phyloP scores from a whole-genome alignment of 2,888 invertebrate species.

The Xylota sylvarum region DNA sequence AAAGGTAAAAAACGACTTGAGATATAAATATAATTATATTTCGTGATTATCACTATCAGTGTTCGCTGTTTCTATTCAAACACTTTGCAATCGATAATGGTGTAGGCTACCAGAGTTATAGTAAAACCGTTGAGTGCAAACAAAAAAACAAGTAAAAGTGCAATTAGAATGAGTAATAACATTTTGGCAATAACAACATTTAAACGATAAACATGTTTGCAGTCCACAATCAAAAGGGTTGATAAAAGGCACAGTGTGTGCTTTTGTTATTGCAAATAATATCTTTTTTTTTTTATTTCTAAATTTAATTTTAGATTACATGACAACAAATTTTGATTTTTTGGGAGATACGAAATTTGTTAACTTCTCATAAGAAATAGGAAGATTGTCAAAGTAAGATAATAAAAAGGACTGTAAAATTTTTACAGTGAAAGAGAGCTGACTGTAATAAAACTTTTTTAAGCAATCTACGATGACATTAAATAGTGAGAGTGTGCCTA shows the following conservation, averaged over 20 bases:
- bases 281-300: background rate
- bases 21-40: background rate
- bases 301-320: background rate
- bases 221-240: background rate
- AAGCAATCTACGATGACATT: no score
- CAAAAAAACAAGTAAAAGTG: background rate
- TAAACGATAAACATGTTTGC: background rate
- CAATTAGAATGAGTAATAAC: background rate
- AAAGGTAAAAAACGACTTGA: background rate
- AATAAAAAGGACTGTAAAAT: background rate
- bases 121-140: background rate
- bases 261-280: background rate
- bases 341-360: no score
- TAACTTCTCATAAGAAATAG: background rate
- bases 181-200: background rate
- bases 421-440: background rate
- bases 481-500: constrained; percentile 7
- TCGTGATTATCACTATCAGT: background rate
- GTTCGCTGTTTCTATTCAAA: background rate
- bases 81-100: background rate
- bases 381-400: background rate
- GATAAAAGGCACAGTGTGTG: background rate
- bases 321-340: no score
- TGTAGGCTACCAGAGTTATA: background rate
- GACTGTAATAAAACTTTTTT: background rate